These are phyloP conservation scores for Philonicus albiceps DNA, from an alignment of 2,888 invertebrate species.

Conservation along the genomic window DNA sequence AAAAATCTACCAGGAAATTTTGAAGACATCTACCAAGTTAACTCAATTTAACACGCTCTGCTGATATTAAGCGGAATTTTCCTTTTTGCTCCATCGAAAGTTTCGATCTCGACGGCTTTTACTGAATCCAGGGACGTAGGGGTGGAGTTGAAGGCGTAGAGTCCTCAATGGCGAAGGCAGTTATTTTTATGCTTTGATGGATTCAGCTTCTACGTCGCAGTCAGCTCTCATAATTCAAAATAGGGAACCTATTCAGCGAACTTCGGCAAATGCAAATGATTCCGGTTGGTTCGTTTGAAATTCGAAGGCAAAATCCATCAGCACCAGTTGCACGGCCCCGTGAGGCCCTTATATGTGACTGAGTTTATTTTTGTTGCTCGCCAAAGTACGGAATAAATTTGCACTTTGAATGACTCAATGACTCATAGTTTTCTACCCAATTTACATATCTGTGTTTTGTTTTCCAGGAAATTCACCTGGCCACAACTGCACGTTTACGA, in stretches of 20 bases:
- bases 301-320: neutral
- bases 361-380: neutral
- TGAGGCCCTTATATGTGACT: neutral
- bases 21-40: neutral
- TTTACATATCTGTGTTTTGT: slow-evolving; percentile 20
- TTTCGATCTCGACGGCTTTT: neutral
- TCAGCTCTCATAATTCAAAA: neutral
- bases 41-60: neutral
- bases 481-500: neutral
- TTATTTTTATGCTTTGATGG: neutral
- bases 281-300: neutral
- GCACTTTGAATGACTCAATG: neutral
- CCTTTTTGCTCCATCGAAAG: neutral
- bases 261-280: neutral
- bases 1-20: neutral
- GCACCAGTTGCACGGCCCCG: neutral
- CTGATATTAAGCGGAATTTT: neutral
- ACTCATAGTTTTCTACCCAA: neutral
- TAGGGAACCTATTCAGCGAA: neutral
- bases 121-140: neutral
- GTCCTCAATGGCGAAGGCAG: neutral
- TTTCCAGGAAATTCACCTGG: neutral
- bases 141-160: neutral
- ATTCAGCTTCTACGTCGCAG: neutral
- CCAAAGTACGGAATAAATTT: neutral